These are phyloP conservation scores for Caenorhabditis sp. DNA, from an alignment of 2,888 invertebrate species.

Conservation along the genomic window DNA sequence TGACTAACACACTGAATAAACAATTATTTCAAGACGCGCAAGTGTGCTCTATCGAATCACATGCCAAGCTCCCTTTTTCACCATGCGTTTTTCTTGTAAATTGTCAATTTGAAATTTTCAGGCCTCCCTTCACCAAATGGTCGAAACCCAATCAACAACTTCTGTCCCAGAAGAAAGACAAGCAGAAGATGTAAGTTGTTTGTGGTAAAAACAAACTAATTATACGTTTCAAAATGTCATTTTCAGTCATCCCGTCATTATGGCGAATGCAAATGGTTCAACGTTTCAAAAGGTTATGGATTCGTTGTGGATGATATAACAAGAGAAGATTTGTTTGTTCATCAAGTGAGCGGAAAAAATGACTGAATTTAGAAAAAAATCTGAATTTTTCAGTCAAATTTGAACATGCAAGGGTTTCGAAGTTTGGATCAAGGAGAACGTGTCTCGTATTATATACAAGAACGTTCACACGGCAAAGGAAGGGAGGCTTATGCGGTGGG, in stretches of 20 bases:
- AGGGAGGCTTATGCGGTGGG: constrained; percentile 45
- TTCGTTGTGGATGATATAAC: constrained; percentile 50
- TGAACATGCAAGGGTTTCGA: constrained; percentile 53
- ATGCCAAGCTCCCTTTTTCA: neutral
- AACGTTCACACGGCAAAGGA: constrained; percentile 39
- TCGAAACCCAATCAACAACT: neutral
- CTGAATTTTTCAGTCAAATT: constrained; percentile 31
- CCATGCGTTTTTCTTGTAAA: neutral
- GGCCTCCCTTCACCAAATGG: constrained; percentile 8
- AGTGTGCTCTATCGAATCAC: neutral
- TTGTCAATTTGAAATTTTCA: neutral
- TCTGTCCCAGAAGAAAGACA: neutral
- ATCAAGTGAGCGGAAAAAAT: constrained; percentile 26
- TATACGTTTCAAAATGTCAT: too few species aligned
- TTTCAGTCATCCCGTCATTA: constrained; percentile 37
- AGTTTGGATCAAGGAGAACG: constrained; percentile 52
- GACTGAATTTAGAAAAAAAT: neutral
- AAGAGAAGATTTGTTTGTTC: constrained; percentile 48
- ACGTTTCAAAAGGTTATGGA: constrained; percentile 51
- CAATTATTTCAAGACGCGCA: neutral
- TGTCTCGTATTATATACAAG: constrained; percentile 45
- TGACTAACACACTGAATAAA: neutral
- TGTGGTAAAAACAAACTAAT: neutral
- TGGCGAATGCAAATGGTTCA: constrained; percentile 53
- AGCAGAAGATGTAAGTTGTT: neutral